A percentile compares a stretch with the other conserved stretches of the same genome.
Conservation (phyloP, 2,797 vertebrate genomes). For the Onychomys leucogaster region DNA sequence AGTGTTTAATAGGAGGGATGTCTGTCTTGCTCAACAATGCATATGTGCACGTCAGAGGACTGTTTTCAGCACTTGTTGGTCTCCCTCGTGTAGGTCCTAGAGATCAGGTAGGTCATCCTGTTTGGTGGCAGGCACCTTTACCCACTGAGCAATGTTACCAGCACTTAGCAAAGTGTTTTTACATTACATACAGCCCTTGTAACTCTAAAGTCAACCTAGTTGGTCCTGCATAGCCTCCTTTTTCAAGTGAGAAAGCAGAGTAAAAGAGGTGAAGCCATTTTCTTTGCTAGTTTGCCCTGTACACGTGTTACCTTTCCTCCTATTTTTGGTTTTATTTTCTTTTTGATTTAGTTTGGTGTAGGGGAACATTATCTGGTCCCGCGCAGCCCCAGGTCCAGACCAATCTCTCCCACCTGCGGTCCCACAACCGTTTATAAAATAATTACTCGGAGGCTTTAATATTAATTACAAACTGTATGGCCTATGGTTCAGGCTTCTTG, state of each 20-base stretch:
- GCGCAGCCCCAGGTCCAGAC: no score
- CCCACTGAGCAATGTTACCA: neutral
- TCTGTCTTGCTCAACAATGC: neutral
- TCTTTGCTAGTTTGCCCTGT: neutral
- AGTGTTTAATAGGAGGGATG: neutral
- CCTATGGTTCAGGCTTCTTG: no score
- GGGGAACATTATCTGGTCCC: no score
- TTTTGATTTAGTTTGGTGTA: neutral
- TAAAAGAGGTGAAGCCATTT: constrained; percentile 6
- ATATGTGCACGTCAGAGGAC: neutral
- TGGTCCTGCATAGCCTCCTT: neutral
- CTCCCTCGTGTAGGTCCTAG: neutral
- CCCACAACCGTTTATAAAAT: no score
- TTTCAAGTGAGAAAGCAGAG: constrained; percentile 14
- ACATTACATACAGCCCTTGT: neutral
- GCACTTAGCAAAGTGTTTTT: neutral
- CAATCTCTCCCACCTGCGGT: no score
- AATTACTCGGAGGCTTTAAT: no score
- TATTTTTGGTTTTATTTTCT: neutral
- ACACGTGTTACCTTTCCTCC: neutral
- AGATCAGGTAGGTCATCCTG: neutral
- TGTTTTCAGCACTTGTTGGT: neutral
- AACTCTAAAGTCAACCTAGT: neutral
- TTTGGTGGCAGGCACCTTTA: neutral
- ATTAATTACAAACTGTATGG: no score